Evolutionary conservation across 2,888 invertebrate genomes (phyloP).

Genomic region (Drosophila neutralis): DNA sequence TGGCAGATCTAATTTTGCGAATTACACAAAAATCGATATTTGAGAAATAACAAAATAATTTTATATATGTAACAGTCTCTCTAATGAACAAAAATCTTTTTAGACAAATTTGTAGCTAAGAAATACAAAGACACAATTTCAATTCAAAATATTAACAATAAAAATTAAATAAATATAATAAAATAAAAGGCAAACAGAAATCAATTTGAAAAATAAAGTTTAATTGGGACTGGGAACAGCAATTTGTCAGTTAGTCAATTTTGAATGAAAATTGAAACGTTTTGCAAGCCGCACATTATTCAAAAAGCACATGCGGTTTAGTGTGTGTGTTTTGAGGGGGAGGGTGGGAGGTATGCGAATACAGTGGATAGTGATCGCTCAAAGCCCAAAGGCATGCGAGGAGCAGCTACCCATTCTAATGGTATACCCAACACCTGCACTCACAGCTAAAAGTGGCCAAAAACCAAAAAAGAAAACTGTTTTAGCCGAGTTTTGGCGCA

Average conservation of each 20-base stretch:
- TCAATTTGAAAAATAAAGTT: background rate
- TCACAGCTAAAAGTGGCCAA: constrained; percentile 26
- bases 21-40: background rate
- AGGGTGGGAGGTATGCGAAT: background rate
- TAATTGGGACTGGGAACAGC: background rate
- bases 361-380: background rate
- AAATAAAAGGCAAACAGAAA: background rate
- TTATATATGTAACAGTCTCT: background rate
- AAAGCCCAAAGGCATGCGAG: constrained; percentile 28
- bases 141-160: background rate
- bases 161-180: background rate
- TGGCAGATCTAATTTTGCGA: background rate
- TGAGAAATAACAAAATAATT: background rate
- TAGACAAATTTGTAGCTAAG: background rate
- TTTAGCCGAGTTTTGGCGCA: constrained; percentile 16
- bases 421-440: constrained; percentile 34
- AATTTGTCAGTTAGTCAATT: constrained; percentile 19
- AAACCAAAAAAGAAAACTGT: constrained; percentile 1
- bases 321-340: background rate
- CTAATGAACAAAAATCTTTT: background rate
- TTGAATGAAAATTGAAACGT: constrained; percentile 32
- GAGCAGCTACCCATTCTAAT: constrained; percentile 3
- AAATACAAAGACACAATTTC: background rate
- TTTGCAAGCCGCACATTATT: constrained; percentile 30
- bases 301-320: constrained; percentile 18